These are phyloP conservation scores for Sanderia malayensis DNA, from an alignment of 30 jellyfish, hydroid and myxozoan genomes.

Conservation along the genomic window DNA sequence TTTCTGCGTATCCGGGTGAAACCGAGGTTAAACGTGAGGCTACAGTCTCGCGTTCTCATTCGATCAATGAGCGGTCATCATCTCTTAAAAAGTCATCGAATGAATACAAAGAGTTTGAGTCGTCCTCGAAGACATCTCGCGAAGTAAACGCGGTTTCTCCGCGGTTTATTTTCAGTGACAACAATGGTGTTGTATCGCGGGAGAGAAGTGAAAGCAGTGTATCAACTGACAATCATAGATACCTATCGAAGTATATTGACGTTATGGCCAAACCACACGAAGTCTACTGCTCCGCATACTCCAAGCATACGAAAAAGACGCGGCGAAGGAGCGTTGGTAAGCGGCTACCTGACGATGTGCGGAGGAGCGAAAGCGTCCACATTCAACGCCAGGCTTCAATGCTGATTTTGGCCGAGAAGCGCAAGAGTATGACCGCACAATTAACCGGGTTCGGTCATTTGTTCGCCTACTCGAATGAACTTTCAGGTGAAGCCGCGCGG, in stretches of 20 bases:
- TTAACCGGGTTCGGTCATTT: conserved; percentile 53
- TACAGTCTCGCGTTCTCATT: conserved; percentile 31
- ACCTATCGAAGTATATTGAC: conserved; percentile 57
- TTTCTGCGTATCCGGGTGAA: conserved; percentile 21
- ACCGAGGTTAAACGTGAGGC: conserved; percentile 4
- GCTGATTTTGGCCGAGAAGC: conserved; percentile 73
- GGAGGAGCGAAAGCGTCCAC: conserved; percentile 60
- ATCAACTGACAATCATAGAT: background rate
- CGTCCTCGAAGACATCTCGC: background rate
- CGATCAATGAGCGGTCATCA: conserved; percentile 14
- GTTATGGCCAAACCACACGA: conserved; percentile 63
- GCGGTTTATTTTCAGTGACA: background rate
- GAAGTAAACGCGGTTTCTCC: background rate
- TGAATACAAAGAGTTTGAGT: background rate
- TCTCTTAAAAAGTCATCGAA: background rate
- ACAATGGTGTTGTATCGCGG: background rate
- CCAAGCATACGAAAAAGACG: conserved; percentile 42
- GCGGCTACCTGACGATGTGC: conserved; percentile 50
- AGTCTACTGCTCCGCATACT: conserved; percentile 58
- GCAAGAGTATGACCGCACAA: conserved; percentile 76
- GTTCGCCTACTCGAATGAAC: conserved; percentile 25
- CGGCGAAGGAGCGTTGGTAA: conserved; percentile 28
- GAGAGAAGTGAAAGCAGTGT: background rate
- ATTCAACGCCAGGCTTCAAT: conserved; percentile 81
- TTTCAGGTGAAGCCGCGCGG: conserved; percentile 23